A percentile compares a stretch with the other conserved stretches of the same genome.
These are phyloP conservation scores for Micrastur ruficollis DNA, from an alignment of 2,797 vertebrate species.

Conservation along the genomic window DNA sequence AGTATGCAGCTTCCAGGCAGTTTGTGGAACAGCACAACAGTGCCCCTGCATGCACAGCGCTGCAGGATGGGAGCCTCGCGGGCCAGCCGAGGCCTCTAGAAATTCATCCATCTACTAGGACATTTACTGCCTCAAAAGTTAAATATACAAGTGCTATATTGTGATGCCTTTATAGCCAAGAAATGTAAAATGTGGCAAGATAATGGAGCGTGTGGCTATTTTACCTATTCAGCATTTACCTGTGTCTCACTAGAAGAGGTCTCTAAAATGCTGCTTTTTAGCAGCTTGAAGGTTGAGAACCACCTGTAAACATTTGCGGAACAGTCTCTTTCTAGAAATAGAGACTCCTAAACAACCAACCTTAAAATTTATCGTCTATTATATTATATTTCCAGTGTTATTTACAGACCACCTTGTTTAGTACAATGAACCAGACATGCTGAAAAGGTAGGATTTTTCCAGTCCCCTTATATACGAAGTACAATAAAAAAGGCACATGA, in stretches of 20 bases:
- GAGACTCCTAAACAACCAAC: conserved; percentile 45
- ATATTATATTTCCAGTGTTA: conserved; percentile 17
- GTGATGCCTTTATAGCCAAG: not conserved
- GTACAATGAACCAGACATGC: conserved; percentile 86
- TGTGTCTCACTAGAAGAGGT: conserved; percentile 49
- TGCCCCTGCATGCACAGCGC: not conserved
- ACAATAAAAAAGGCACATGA: conserved; percentile 91
- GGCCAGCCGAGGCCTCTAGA: not conserved
- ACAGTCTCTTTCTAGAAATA: conserved; percentile 5
- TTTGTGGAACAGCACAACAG: not conserved
- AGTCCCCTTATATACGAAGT: conserved; percentile 77
- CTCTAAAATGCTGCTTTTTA: conserved; percentile 36
- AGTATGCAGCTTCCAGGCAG: not conserved
- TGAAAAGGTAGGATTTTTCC: conserved; percentile 77
- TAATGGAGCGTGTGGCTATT: not conserved
- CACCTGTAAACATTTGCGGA: conserved; percentile 54
- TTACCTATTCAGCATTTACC: conserved; percentile 25
- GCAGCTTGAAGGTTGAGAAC: conserved; percentile 48
- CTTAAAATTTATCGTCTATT: conserved; percentile 8
- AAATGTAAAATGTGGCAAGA: conserved; percentile 34
- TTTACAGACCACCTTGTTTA: conserved; percentile 51
- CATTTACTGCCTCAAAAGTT: not conserved
- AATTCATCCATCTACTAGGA: not conserved
- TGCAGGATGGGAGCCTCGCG: not conserved
- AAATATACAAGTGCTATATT: not conserved